phyloP scores from a whole-genome alignment of 2,888 invertebrate species.

The Mycalesis mineus region DNA sequence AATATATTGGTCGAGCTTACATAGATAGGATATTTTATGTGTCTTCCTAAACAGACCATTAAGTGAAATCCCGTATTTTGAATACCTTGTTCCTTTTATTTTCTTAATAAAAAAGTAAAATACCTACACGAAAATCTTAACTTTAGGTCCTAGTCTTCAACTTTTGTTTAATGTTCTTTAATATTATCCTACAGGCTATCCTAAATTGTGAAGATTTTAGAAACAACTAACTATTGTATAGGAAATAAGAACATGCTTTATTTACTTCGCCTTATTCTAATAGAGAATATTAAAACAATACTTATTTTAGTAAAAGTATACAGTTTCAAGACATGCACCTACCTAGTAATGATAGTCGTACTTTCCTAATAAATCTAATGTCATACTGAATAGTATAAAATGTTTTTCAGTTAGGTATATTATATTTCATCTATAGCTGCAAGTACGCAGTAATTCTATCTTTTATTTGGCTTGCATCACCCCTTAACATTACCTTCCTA shows the following conservation, averaged over 20 bases:
- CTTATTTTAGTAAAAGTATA: not conserved
- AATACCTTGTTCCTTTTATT: not conserved
- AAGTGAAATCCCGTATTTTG: not conserved
- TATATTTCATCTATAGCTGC: too few species aligned
- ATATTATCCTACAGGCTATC: too few species aligned
- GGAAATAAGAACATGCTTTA: not conserved
- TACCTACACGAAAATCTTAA: not conserved
- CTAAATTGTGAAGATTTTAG: not conserved
- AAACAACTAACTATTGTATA: not conserved
- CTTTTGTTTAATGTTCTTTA: not conserved
- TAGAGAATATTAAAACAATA: not conserved
- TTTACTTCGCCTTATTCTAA: not conserved
- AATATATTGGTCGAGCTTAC: slow-evolving; percentile 7
- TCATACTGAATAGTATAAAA: too few species aligned
- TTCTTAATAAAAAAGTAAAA: not conserved
- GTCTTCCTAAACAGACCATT: not conserved
- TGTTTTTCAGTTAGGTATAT: too few species aligned
- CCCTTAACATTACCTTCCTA: too few species aligned
- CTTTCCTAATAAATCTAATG: too few species aligned
- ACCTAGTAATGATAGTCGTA: not conserved
- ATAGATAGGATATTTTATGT: slow-evolving; percentile 5
- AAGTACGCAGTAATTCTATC: too few species aligned
- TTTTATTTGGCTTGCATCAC: too few species aligned
- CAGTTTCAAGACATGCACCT: not conserved
- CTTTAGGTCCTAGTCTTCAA: too few species aligned